Evolutionary conservation across 2,113 vertebrate species (phyloP), one percentile per base, ranked within the genome.

Genomic region (Albula goreensis): DNA sequence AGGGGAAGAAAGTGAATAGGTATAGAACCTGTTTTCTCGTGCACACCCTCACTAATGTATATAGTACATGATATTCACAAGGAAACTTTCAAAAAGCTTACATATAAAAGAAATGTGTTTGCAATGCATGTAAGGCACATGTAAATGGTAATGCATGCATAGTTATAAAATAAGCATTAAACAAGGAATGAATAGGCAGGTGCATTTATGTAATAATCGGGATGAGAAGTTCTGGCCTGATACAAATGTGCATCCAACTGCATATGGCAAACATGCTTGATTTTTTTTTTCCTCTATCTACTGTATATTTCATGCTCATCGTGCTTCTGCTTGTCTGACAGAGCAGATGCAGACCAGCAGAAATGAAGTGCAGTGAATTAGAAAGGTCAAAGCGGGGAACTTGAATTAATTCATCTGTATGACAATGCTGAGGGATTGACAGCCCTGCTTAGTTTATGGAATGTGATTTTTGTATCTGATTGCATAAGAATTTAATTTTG

Each of bases 121-220:
- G 60, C 3, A 66, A 66, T 19, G 22, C 60, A 66, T 19, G 17
- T 19, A 22, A 3, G 15, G 22, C 5, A 66, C 3, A 15, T 19
- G 22, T 66, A 5, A 4, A 22, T 19, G 60, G 60, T 66, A 66
- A 66, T 70, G 22, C 25, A 63, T 70, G 82, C 70, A 50, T 63
- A 83, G 63, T 83, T 83, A 49, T 83, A 56, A 60, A 48, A 15
- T 82, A 52, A 82, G 81, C 57, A 82, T 57, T 17, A 57, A 41
- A 82, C 56, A 56, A 60, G 19, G 81, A 52, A 41, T 60, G 56
- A 57, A 82, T 52, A 41, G 31, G 31, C 1, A 41, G 31, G 31
- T 56, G 41, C 81, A n/a, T 57, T 60, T 57, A 57, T 82, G 52
- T 17, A 48, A 41, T 82, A 31, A 52, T 8, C 19, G 60, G 60